phyloP scores from a whole-genome alignment of 2,888 invertebrate genomes.

The Eilema sororculum region DNA sequence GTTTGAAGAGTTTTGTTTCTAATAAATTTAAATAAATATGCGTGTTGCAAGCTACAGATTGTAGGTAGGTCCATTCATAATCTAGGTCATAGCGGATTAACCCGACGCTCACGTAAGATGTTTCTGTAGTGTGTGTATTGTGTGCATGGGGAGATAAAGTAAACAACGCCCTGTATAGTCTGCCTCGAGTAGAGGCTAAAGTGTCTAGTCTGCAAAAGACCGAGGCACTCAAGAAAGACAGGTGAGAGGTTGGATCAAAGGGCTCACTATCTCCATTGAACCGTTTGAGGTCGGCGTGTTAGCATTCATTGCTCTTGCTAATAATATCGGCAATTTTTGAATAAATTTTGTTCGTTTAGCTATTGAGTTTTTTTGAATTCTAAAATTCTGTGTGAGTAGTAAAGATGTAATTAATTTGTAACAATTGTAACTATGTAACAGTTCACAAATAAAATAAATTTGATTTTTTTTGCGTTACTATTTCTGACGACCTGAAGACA shows the following conservation, averaged over 20 bases:
- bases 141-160: slow-evolving; percentile 59
- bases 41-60: too few species aligned
- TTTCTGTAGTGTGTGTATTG: slow-evolving; percentile 39
- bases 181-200: slow-evolving; percentile 64
- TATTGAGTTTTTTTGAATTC: not conserved
- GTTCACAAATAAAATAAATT: too few species aligned
- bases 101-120: slow-evolving; percentile 33
- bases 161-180: slow-evolving; percentile 65
- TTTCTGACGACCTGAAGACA: too few species aligned
- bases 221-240: slow-evolving; percentile 72
- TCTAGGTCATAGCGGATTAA: slow-evolving; percentile 43
- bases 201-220: slow-evolving; percentile 80
- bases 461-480: too few species aligned
- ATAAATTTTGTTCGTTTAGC: too few species aligned
- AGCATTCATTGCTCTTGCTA: slow-evolving; percentile 62
- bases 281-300: slow-evolving; percentile 71
- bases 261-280: slow-evolving; percentile 82
- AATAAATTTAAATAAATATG: too few species aligned
- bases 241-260: slow-evolving; percentile 82
- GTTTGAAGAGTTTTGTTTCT: not conserved
- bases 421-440: too few species aligned
- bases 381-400: not conserved
- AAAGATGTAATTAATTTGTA: too few species aligned
- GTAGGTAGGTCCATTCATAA: slow-evolving; percentile 17
- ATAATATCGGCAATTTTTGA: slow-evolving; percentile 21